phyloP scores from a whole-genome alignment of 1,140 invertebrate species.

The Andrena cerasifolii region DNA sequence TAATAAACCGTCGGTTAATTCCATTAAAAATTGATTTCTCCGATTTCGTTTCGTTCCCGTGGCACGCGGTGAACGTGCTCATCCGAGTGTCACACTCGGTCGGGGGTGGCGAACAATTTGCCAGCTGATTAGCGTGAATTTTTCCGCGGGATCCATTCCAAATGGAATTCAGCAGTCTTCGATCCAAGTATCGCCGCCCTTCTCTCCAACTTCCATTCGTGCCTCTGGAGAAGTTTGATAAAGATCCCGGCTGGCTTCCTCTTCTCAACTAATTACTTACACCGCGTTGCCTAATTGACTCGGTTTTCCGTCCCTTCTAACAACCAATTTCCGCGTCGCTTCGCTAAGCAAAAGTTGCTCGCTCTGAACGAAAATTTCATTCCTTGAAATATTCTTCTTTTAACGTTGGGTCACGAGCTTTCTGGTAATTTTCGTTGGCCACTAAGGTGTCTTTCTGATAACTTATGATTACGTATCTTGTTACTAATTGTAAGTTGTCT shows the following conservation, averaged over 20 bases:
- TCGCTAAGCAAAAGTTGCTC: too few species aligned
- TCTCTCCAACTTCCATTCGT: slow-evolving; percentile 34
- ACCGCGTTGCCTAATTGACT: slow-evolving; percentile 48
- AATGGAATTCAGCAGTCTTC: slow-evolving; percentile 25
- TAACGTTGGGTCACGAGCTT: too few species aligned
- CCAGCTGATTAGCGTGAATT: background rate
- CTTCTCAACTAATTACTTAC: slow-evolving; percentile 45
- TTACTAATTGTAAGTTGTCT: too few species aligned
- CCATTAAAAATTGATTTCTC: slow-evolving; percentile 24
- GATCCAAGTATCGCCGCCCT: slow-evolving; percentile 15
- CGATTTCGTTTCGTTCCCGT: background rate
- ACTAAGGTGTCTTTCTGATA: too few species aligned
- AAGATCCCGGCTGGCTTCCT: slow-evolving; percentile 33
- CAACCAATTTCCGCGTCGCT: too few species aligned
- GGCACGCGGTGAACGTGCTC: background rate
- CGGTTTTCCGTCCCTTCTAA: slow-evolving; percentile 28
- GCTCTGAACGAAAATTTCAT: too few species aligned
- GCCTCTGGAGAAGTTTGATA: slow-evolving; percentile 30
- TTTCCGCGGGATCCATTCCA: slow-evolving; percentile 15
- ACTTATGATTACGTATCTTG: too few species aligned
- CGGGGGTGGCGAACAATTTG: slow-evolving; percentile 2
- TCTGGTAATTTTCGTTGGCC: too few species aligned
- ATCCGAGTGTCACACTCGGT: background rate
- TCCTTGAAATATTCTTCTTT: too few species aligned
- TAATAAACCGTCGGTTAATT: slow-evolving; percentile 15